Evolutionary conservation across 1,140 invertebrate species (phyloP).

Genomic region (Polyergus mexicanus): DNA sequence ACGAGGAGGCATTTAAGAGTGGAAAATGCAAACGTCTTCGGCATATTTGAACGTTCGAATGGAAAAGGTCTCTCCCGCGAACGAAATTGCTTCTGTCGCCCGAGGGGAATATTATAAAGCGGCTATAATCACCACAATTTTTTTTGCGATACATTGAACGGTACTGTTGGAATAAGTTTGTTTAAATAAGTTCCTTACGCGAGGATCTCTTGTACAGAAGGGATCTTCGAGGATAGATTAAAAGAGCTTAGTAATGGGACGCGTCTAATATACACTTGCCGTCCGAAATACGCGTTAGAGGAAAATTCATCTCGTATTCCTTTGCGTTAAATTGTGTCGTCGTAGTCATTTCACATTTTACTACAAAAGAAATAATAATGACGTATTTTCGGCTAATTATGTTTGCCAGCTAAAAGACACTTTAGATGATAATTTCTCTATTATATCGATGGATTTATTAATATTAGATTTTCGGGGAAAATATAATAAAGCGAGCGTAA

Average conservation of each 20-base stretch:
- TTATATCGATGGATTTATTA: background rate
- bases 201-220: constrained; percentile 16
- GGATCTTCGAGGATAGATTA: constrained; percentile 40
- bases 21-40: constrained; percentile 44
- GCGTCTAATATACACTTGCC: constrained; percentile 36
- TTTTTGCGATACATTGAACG: constrained; percentile 29
- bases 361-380: constrained; percentile 43
- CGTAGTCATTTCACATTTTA: constrained; percentile 11
- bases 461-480: background rate
- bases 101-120: constrained; percentile 49
- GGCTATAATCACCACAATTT: constrained; percentile 38
- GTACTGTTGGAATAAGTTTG: background rate
- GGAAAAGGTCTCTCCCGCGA: constrained; percentile 14
- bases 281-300: constrained; percentile 44
- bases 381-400: constrained; percentile 39
- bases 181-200: constrained; percentile 34
- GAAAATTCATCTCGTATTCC: constrained; percentile 43
- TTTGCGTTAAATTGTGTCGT: constrained; percentile 21
- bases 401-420: background rate
- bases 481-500: background rate
- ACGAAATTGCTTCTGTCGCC: constrained; percentile 60
- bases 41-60: constrained; percentile 42
- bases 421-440: constrained; percentile 1
- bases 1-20: constrained; percentile 9
- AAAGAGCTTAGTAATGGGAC: constrained; percentile 26